Base-by-base conservation (phyloP, 2,888 invertebrate species). In the Smittia sp. region DNA sequence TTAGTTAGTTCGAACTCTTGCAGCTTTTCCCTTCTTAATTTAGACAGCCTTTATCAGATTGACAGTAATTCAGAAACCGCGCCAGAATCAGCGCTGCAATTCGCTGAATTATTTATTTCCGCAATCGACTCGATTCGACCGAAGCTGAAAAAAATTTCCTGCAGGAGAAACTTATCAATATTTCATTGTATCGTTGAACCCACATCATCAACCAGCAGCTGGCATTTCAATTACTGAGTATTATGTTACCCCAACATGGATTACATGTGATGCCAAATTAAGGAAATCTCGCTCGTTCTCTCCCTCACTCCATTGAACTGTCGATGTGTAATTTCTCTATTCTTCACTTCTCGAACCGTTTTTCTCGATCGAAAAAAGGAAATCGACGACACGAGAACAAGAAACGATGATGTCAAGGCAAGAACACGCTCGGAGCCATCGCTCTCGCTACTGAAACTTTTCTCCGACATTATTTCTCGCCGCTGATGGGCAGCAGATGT, bases 221-320 rank as follows among this genome's bases (percentile, higher is more conserved):
- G 68, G 68, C 68, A 68, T 41, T 68, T 68, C 68, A 68, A 68
- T 68, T 68, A 68, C 66, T 68, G 68, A 52, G 25, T 68, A 68
- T 68, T 68, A 46, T 68, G 68, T 68, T 65, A 24, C 6, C n/a
- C n/a, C n/a, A n/a, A n/a, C n/a, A n/a, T 4, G 24, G 11, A 22
- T 18, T 22, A 68, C 18, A 68, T 25, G 25, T 46, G 41, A 68
- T 68, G 68, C 41, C 41, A 68, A 68, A 68, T 68, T 68, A 25
- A 68, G 24, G 68, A 62, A 62, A 22, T 62, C 20, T 62, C 62
- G 22, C 62, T 13, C 11, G 27, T 27, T 2, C 38, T 20, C 38
- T 66, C 20, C n/a, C 27, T 22, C 39, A 20, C 18, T 27, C 66
- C 66, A 32, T 66, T 20, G 20, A 66, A 66, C 66, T 66, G 38